Conservation (phyloP, 2,888 invertebrate species). For the Caenorhabditis sp. region DNA sequence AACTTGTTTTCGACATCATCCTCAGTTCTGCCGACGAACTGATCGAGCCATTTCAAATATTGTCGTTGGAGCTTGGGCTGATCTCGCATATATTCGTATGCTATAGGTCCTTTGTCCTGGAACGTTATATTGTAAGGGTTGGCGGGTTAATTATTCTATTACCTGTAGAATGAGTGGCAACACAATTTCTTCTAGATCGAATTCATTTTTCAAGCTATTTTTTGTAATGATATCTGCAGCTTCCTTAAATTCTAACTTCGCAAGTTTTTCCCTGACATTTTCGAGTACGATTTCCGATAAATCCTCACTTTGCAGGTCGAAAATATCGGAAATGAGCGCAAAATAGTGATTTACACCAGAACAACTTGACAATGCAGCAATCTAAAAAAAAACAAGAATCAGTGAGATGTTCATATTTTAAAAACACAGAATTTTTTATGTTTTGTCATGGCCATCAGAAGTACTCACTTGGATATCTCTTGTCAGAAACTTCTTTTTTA, state of each 20-base stretch:
- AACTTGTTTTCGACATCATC: not conserved
- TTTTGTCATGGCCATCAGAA: too few relatives aligned
- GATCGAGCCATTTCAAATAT: conserved; percentile 11
- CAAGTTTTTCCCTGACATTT: not conserved
- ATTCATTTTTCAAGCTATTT: conserved; percentile 2
- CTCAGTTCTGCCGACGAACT: conserved; percentile 5
- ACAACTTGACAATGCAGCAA: conserved; percentile 5
- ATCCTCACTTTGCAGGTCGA: not conserved
- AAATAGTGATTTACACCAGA: not conserved
- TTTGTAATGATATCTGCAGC: conserved; percentile 15
- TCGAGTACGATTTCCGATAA: not conserved
- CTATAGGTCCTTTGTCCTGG: not conserved
- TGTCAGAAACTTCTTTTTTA: conserved; percentile 9
- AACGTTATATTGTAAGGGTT: not conserved
- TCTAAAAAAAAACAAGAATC: not conserved
- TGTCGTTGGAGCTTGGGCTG: conserved; percentile 4
- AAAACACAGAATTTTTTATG: too few relatives aligned
- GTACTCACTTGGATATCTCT: conserved; percentile 1
- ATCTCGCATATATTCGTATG: conserved; percentile 9
- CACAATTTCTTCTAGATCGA: conserved; percentile 8
- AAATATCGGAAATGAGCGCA: not conserved
- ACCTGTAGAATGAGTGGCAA: conserved; percentile 18
- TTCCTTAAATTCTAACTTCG: conserved; percentile 13
- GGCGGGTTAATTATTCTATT: not conserved
- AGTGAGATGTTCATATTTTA: too few relatives aligned